Evolutionary conservation across 2,888 invertebrate genomes (phyloP), one percentile per base, ranked within the genome.

Genomic region (Iphiclides podalirius): DNA sequence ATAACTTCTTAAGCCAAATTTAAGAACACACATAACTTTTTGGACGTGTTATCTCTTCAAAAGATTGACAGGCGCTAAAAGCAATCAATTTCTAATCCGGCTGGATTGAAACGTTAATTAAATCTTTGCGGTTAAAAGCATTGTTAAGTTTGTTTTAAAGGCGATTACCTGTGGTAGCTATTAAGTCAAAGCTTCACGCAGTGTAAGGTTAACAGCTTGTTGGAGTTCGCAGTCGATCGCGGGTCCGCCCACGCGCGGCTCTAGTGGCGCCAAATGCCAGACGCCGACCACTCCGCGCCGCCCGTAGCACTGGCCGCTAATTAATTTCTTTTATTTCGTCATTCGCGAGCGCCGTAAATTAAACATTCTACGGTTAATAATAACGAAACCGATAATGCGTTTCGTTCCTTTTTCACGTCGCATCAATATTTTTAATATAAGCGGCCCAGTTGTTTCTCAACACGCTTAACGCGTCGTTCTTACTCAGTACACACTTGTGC

Each of bases 221-320:
- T 64, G 51, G 50, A 56, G 64, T 66, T 65, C 65, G 67, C 67
- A 62, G 70, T 65, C 67, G 61, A 66, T 60, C 67, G 64, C 77
- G 57, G 61, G 82, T 77, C 70, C 82, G 67, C 85, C 84, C 78
- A 84, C 83, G 73, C 75, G 55, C 38, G 38, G 41, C 51, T 51
- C 46, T 42, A 47, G 47, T 59, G 64, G 65, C 66, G 63, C 63
- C 63, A 59, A 59, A 56, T 43, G 52, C 56, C 58, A 54, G 55
- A 56, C 54, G 52, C 51, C 56, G 49, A 40, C 55, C 44, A n/a
- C n/a, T n/a, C n/a, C n/a, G n/a, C n/a, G n/a, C n/a, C 44, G 44
- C 44, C 50, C 35, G 43, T 46, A 41, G 40, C 35, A 45, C 43
- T 35, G 50, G 36, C 34, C 26, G 40, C 40, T 51, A 52, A 52